Evolutionary conservation across 2,888 invertebrate species (phyloP).

Genomic region (Tipula confusa): DNA sequence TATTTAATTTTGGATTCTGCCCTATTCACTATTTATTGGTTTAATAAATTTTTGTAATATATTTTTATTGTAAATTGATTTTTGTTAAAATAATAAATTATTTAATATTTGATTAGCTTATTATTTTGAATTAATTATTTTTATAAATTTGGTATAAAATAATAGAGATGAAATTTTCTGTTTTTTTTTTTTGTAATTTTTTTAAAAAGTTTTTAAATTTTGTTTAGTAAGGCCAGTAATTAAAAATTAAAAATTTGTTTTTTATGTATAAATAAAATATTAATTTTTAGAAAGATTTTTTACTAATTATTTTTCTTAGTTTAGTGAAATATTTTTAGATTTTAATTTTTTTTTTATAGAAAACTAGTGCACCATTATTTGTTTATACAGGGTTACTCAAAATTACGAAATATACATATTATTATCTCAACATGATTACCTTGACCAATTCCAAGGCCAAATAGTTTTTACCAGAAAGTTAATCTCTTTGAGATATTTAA

Average conservation of each 20-base stretch:
- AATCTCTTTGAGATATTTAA: no score
- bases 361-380: conserved; percentile 17
- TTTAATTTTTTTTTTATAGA: not conserved
- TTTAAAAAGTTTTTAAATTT: not conserved
- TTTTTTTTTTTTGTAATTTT: not conserved
- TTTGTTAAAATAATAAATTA: not conserved
- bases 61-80: not conserved
- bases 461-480: no score
- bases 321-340: not conserved
- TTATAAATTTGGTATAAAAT: not conserved
- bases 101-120: not conserved
- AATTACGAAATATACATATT: no score
- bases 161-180: not conserved
- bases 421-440: no score
- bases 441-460: no score
- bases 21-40: not conserved
- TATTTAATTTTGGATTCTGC: not conserved
- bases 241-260: not conserved
- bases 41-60: not conserved
- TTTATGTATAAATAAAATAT: not conserved
- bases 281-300: not conserved
- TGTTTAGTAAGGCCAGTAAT: conserved; percentile 4
- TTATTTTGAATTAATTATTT: not conserved
- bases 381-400: no score
- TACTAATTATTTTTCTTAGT: not conserved